Base-by-base conservation (phyloP, 2,113 vertebrate genomes). In the Erpornis zantholeuca region DNA sequence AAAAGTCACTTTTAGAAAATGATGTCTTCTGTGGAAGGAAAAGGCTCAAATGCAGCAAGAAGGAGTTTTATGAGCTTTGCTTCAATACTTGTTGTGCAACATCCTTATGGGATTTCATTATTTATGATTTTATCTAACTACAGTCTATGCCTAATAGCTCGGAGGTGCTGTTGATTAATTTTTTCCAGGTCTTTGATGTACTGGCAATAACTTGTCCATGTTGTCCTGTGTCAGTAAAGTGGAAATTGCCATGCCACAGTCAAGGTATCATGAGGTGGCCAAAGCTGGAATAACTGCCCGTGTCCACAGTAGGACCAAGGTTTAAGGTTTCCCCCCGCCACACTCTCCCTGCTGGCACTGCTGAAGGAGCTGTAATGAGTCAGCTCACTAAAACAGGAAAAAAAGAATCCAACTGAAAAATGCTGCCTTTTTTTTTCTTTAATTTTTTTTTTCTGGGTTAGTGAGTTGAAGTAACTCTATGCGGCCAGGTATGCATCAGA, bases 81-180 rank as follows among this genome's bases (percentile, higher is more conserved):
- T 92, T 94, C 81, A 84, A 80, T 91, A 59, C 38, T 90, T 22
- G 53, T 97, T 96, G 90, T 94, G 97, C 93, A 97, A 97, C 54
- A 69, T 60, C 88, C 70, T 87, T 38, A 84, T 4, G 47, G 76
- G 91, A 95, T 96, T 95, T 97, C 94, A 94, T 96, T 96, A 96
- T 95, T 94, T 96, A 89, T 88, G 97, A 97, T 96, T 95, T 97
- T 97, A 97, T 97, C 97, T 96, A 89, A 56, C 83, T 92, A 79
- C 47, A 86, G 79, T 54, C 90, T 94, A 60, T 97, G 95, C 95
- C 95, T 94, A 96, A 94, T 94, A 96, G 96, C 97, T 96, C 21
- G 5, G 82, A 97, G 92, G 76, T 97, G 88, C 65, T 94, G 86
- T 88, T 94, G 94, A 97, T 95, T 96, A 92, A 78, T 94, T 91